Evolutionary conservation across 1,140 invertebrate species (phyloP), one percentile per base, ranked within the genome.

Genomic region (Drosophila serrata): DNA sequence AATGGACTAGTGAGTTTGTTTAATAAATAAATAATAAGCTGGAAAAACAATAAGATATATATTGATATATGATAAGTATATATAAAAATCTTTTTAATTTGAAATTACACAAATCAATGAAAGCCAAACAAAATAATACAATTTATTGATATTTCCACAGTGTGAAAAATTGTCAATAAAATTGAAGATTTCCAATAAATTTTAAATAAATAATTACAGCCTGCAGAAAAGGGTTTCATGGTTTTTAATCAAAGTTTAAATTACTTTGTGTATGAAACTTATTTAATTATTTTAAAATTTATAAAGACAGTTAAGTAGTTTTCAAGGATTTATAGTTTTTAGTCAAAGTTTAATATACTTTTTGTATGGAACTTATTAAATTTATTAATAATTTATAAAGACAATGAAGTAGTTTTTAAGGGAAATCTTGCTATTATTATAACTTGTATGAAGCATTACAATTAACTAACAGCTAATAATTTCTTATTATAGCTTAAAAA

Each of bases 81-180:
- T 24, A 2, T 24, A 24, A 42, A 42, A 42, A 42, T 6, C 40
- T 19, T 12, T 43, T 19, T 43, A 12, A 19, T 22, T 29, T 48
- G 24, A 15, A 29, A 49, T 49, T 49, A 17, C 15, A 49, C 27
- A 49, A 49, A n/a, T 49, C 27, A 49, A 17, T 31, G 27, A 17
- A 49, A 31, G 27, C 6, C n/a, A 49, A 17, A 31, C 17, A 12
- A 49, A 31, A 49, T 31, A 17, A 17, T 49, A 12, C 11, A 24
- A 22, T 27, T n/a, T 8, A 27, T 27, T 48, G 8, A 27, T 48
- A 27, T 48, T 48, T 48, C 9, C 27, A 49, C 27, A 43, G 11
- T 17, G n/a, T 17, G n/a, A n/a, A 49, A 49, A 31, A 49, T 49
- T 12, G n/a, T 31, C 31, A 5, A 17, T 31, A 31, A 49, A 49